phyloP scores from a whole-genome alignment of 2,888 invertebrate species.

The Phyto melanocephala region DNA sequence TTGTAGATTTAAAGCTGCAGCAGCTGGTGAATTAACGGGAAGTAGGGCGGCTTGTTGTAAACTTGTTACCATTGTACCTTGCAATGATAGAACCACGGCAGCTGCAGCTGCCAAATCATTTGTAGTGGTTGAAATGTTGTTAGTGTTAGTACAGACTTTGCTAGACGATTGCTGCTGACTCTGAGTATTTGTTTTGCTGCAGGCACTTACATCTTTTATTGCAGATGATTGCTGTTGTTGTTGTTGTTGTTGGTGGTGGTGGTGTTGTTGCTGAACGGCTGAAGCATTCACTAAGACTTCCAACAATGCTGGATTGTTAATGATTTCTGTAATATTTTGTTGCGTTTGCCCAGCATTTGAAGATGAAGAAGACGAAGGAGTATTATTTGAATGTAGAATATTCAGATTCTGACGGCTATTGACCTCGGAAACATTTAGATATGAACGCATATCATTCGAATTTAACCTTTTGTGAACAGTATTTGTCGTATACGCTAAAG shows the following conservation, averaged over 20 bases:
- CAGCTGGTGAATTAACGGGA: conserved; percentile 90
- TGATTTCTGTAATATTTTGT: conserved; percentile 63
- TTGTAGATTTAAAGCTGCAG: conserved; percentile 90
- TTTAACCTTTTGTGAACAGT: conserved; percentile 47
- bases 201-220: conserved; percentile 60
- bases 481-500: conserved; percentile 36
- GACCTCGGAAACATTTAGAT: conserved; percentile 51
- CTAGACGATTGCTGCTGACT: conserved; percentile 38
- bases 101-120: conserved; percentile 82
- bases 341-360: conserved; percentile 49
- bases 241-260: conserved; percentile 50
- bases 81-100: conserved; percentile 88
- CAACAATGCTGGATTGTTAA: conserved; percentile 63
- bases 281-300: conserved; percentile 63
- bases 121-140: conserved; percentile 74
- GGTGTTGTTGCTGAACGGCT: conserved; percentile 62
- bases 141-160: conserved; percentile 47
- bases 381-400: conserved; percentile 33
- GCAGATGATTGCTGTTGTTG: conserved; percentile 48
- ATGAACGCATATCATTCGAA: conserved; percentile 45
- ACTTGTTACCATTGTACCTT: conserved; percentile 91
- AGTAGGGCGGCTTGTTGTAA: conserved; percentile 90
- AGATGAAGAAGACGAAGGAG: conserved; percentile 9
- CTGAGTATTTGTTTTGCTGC: conserved; percentile 62
- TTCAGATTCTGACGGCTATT: conserved; percentile 53